Base-by-base conservation (phyloP, 2,888 invertebrate species). In the Cheilosia grossa region DNA sequence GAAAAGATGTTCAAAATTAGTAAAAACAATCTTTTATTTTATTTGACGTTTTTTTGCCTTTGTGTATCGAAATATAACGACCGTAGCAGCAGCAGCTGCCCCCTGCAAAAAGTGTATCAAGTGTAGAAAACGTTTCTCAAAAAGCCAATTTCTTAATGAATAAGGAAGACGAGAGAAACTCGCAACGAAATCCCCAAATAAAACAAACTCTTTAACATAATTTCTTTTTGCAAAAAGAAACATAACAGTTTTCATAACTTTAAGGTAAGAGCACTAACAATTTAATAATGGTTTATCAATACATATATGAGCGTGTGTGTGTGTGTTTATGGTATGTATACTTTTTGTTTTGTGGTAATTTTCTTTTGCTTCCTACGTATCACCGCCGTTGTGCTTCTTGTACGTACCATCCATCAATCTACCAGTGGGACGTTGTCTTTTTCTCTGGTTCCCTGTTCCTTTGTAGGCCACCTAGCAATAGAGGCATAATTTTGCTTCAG, bases 31-130 rank as follows among this genome's bases (percentile, higher is more conserved):
- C 47, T 70, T 80, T 83, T 80, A 79, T 79, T 79, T 83, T 66
- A 79, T 83, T 80, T 80, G 74, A 79, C 66, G 74, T 80, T 80
- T 83, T 79, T 79, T 79, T 58, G 58, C 44, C 79, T 79, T 79
- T 83, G 83, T 83, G 83, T 83, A 83, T 79, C 54, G 83, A 80
- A 70, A 59, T 75, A 74, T 69, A 79, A 77, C 66, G 40, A 70
- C 74, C 74, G 56, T 67, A 74, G 63, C 61, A 67, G 49, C 64
- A 75, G 49, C 64, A 75, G 61, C 69, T 75, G 51, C 69, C 75
- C 58, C 73, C 58, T 72, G 79, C 74, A 80, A 83, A 83, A 83
- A 83, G 79, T 83, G 83, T 80, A 83, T 80, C 59, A 70, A 83
- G 74, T 83, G 80, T 79, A 49, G 19, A 19, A 61, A 73, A 82